Evolutionary conservation across 2,797 vertebrate genomes (phyloP).

Genomic region (Danio jaintianensis): DNA sequence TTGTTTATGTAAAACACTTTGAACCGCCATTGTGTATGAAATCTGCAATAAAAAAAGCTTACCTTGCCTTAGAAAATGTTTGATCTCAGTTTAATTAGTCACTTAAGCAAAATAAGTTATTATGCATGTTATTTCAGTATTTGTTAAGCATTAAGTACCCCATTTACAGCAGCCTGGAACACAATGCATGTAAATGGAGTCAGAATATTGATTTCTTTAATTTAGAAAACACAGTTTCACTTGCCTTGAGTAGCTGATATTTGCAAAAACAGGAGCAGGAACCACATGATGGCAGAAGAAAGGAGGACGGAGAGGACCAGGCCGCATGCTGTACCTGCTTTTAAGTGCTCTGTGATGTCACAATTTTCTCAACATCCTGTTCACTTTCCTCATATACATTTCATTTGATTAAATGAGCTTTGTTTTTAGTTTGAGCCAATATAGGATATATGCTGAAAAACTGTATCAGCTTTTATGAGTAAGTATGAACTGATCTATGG

Average conservation of each 20-base stretch:
- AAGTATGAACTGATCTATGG: too few species aligned
- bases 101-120: not conserved
- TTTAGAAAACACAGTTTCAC: constrained; percentile 13
- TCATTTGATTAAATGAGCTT: not conserved
- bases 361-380: not conserved
- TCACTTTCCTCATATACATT: not conserved
- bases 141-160: not conserved
- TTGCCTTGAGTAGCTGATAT: constrained; percentile 49
- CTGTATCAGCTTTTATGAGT: too few species aligned
- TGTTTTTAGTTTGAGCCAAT: not conserved
- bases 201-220: not conserved
- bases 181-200: not conserved
- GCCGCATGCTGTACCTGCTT: constrained; percentile 23
- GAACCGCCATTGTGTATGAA: too few species aligned
- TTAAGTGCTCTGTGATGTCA: constrained; percentile 31
- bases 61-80: not conserved
- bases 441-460: too few species aligned
- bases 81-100: not conserved
- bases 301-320: not conserved
- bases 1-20: too few species aligned
- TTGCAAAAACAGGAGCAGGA: constrained; percentile 43
- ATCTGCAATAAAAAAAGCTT: too few species aligned
- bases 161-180: not conserved
- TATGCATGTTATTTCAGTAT: not conserved
- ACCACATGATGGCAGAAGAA: constrained; percentile 45